These are phyloP conservation scores for Ferrisia virgata DNA, from an alignment of 2,888 invertebrate species.

Conservation along the genomic window DNA sequence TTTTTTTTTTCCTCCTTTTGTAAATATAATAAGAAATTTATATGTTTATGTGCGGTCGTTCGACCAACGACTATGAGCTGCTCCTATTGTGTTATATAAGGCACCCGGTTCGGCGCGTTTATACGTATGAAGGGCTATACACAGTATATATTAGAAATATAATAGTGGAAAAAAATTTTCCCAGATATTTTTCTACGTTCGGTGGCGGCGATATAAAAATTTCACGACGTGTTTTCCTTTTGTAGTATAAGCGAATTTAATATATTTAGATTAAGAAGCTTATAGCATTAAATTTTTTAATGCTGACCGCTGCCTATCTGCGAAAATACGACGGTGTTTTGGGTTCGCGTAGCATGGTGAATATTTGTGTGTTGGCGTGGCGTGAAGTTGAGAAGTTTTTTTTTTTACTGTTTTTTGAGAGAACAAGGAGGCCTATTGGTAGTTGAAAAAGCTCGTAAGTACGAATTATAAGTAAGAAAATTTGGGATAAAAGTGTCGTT, in stretches of 20 bases:
- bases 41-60: slow-evolving; percentile 33
- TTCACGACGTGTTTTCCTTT: slow-evolving; percentile 22
- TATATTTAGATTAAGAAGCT: slow-evolving; percentile 20
- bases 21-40: slow-evolving; percentile 38
- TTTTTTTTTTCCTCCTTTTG: slow-evolving; percentile 27
- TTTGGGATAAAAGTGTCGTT: too few relatives aligned
- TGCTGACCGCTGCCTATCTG: not conserved
- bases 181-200: not conserved
- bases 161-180: not conserved
- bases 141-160: not conserved
- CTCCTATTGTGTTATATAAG: not conserved
- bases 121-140: too few relatives aligned
- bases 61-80: not conserved
- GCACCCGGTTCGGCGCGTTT: not conserved
- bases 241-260: slow-evolving; percentile 12
- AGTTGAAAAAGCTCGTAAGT: too few relatives aligned
- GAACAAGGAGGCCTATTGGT: too few relatives aligned
- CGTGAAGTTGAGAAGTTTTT: too few relatives aligned
- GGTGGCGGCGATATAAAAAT: not conserved
- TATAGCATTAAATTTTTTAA: slow-evolving; percentile 6
- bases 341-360: too few relatives aligned
- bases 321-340: not conserved
- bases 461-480: too few relatives aligned
- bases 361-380: too few relatives aligned
- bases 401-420: too few relatives aligned